phyloP scores from a whole-genome alignment of 2,113 vertebrate species.

The Dromiciops gliroides region DNA sequence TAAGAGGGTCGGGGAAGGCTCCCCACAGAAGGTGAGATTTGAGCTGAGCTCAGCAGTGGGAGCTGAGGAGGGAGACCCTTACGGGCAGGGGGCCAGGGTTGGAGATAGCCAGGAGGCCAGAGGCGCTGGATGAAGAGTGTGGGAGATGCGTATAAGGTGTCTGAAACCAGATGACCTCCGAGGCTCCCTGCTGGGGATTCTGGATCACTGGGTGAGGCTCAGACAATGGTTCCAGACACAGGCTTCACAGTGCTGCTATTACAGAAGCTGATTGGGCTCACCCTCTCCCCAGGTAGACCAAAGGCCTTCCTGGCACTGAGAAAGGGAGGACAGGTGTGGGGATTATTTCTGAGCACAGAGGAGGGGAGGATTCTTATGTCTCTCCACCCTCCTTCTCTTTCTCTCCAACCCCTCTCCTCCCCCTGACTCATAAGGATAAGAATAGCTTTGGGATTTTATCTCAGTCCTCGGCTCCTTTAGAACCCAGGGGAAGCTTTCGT shows the following conservation, averaged over 20 bases:
- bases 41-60: background rate
- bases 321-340: background rate
- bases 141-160: accelerated
- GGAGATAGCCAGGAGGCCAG: background rate
- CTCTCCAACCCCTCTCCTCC: background rate
- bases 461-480: background rate
- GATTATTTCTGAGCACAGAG: background rate
- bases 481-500: background rate
- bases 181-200: background rate
- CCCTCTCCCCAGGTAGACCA: background rate
- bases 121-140: accelerated
- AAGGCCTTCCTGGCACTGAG: background rate
- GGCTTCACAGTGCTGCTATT: background rate
- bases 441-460: background rate
- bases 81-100: background rate
- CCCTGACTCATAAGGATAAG: background rate
- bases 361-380: background rate
- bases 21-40: background rate
- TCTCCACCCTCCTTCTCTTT: background rate
- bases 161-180: background rate
- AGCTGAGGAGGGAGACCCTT: background rate
- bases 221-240: background rate
- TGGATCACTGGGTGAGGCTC: too few species aligned
- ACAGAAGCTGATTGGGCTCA: background rate
- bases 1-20: background rate